phyloP scores from a whole-genome alignment of 2,797 vertebrate species.

The Anableps anableps region DNA sequence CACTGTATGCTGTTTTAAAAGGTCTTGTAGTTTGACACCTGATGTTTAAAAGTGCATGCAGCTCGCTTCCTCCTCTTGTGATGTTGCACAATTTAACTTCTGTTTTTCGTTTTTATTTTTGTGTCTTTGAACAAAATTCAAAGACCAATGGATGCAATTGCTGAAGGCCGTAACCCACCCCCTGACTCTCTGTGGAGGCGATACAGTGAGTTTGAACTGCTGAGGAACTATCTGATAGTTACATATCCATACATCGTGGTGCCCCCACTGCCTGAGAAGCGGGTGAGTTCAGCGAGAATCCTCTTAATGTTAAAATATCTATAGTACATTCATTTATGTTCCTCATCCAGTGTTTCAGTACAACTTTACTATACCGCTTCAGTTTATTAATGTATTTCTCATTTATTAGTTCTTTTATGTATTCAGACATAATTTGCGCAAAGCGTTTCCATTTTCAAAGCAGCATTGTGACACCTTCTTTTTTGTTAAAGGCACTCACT shows the following conservation, averaged over 20 bases:
- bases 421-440: not conserved
- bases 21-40: not conserved
- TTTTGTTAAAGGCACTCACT: not conserved
- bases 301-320: not conserved
- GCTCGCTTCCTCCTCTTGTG: slow-evolving; percentile 2
- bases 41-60: not conserved
- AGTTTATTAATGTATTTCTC: not conserved
- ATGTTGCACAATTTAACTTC: not conserved
- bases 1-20: not conserved
- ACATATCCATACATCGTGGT: slow-evolving; percentile 89
- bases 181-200: slow-evolving; percentile 93
- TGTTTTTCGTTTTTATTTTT: not conserved
- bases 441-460: not conserved
- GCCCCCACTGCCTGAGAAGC: slow-evolving; percentile 94
- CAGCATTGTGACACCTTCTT: not conserved
- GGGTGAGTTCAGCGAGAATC: slow-evolving; percentile 80
- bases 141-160: slow-evolving; percentile 85
- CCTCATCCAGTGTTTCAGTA: not conserved
- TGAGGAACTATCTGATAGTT: slow-evolving; percentile 90
- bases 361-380: not conserved
- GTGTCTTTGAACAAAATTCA: slow-evolving; percentile 17
- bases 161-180: slow-evolving; percentile 84
- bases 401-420: not conserved
- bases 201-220: slow-evolving; percentile 95
- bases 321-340: not conserved